Evolutionary conservation across 92 coral and sea anemone genomes (phyloP).

Genomic region (Palythoa caribaeorum): DNA sequence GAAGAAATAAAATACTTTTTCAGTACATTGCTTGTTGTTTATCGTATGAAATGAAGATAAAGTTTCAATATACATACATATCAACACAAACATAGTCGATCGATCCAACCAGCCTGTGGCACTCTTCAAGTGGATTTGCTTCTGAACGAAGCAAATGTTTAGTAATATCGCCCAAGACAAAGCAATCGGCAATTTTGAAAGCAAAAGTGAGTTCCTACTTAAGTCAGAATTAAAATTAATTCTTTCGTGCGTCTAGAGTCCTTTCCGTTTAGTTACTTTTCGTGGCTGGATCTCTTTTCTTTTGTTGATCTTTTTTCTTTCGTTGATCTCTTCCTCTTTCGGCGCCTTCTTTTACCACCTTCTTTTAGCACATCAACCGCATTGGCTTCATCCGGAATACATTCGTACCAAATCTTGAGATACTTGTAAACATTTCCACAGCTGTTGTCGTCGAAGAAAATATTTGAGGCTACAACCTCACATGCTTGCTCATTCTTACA

Average conservation of each 20-base stretch:
- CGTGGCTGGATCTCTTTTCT: conserved; percentile 59
- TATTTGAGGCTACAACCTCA: conserved; percentile 98
- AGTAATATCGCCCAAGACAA: conserved; percentile 51
- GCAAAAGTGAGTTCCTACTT: conserved; percentile 70
- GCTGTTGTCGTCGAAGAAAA: conserved; percentile 98
- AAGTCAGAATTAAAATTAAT: conserved; percentile 64
- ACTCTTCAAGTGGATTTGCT: conserved; percentile 83
- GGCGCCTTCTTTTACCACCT: conserved; percentile 95
- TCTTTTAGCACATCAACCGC: conserved; percentile 97
- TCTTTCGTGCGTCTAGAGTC: conserved; percentile 48
- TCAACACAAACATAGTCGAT: conserved; percentile 84
- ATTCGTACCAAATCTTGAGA: conserved; percentile 99
- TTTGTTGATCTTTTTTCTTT: conserved; percentile 94
- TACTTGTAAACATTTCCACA: conserved; percentile 99
- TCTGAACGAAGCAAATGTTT: conserved; percentile 54
- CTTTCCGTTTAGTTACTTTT: conserved; percentile 56
- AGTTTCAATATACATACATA: conserved; percentile 97
- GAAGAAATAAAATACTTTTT: conserved; percentile 76
- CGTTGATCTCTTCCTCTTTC: conserved; percentile 96
- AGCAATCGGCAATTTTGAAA: conserved; percentile 69
- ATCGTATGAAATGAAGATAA: conserved; percentile 90
- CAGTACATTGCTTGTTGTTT: conserved; percentile 80
- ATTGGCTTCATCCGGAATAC: conserved; percentile 98
- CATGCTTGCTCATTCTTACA: conserved; percentile 99
- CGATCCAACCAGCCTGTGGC: conserved; percentile 69